Evolutionary conservation across 1,140 invertebrate species (phyloP).

Genomic region (Aphelenchoides avenae): DNA sequence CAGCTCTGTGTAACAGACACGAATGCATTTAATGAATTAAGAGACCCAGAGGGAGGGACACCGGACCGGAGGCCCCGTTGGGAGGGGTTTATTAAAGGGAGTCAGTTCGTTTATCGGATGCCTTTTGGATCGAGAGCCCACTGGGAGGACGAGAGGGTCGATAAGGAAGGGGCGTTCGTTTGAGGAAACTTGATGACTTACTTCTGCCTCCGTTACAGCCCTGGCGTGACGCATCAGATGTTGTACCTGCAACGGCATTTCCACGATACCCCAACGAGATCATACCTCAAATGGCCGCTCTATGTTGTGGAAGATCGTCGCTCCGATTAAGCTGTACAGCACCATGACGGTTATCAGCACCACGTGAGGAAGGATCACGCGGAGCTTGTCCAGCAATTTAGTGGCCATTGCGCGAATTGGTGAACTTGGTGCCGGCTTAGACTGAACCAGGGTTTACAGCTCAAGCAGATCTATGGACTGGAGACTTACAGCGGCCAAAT

Average conservation of each 20-base stretch:
- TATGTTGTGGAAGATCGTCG: conserved; percentile 27
- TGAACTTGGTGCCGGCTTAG: too few species aligned
- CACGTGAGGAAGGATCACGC: conserved; percentile 36
- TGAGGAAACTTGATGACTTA: conserved; percentile 8
- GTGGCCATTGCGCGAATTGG: too few species aligned
- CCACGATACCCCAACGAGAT: conserved; percentile 6
- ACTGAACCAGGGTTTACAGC: too few species aligned
- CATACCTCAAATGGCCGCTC: conserved; percentile 29
- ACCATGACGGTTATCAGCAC: conserved; percentile 31
- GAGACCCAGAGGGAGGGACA: too few species aligned
- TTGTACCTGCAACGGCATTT: conserved; percentile 8
- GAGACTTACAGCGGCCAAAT: too few species aligned
- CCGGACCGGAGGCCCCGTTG: too few species aligned
- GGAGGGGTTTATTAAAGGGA: neutral
- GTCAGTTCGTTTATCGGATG: too few species aligned
- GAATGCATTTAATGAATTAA: too few species aligned
- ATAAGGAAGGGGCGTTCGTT: neutral
- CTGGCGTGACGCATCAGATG: conserved; percentile 30
- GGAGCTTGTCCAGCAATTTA: conserved; percentile 25
- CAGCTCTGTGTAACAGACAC: too few species aligned
- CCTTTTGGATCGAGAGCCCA: too few species aligned
- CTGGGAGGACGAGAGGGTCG: conserved; percentile 2
- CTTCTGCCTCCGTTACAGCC: conserved; percentile 36
- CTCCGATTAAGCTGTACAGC: conserved; percentile 37
- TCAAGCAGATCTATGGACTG: too few species aligned